Conservation (phyloP, 2,113 vertebrate species). For the Pseudorectes ferrugineus region DNA sequence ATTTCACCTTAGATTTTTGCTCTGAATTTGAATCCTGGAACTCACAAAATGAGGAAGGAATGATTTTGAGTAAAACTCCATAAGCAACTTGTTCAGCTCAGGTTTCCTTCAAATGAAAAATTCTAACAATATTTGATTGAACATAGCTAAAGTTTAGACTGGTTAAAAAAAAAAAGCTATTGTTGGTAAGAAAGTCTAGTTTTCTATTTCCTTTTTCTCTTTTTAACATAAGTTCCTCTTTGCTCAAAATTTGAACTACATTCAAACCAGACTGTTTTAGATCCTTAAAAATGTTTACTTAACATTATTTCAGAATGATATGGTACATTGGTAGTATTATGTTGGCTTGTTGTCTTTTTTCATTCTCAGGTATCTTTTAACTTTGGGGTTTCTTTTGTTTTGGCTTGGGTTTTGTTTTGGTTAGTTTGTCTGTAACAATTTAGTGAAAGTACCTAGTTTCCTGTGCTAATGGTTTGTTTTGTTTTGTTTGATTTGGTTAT, state of each 20-base stretch:
- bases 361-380: neutral
- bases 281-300: neutral
- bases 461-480: neutral
- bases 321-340: neutral
- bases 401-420: neutral
- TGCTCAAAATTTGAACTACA: neutral
- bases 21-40: neutral
- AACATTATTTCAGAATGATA: neutral
- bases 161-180: neutral
- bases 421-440: neutral
- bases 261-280: neutral
- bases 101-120: neutral
- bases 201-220: neutral
- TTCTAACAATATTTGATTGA: neutral
- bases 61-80: neutral
- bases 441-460: neutral
- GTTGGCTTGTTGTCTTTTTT: neutral
- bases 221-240: neutral
- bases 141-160: neutral
- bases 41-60: neutral
- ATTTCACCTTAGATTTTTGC: neutral
- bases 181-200: neutral
- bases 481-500: neutral
- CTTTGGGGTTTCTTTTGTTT: neutral
- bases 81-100: neutral